Evolutionary conservation across 2,113 vertebrate genomes (phyloP).

Genomic region (Dasyurus viverrinus): DNA sequence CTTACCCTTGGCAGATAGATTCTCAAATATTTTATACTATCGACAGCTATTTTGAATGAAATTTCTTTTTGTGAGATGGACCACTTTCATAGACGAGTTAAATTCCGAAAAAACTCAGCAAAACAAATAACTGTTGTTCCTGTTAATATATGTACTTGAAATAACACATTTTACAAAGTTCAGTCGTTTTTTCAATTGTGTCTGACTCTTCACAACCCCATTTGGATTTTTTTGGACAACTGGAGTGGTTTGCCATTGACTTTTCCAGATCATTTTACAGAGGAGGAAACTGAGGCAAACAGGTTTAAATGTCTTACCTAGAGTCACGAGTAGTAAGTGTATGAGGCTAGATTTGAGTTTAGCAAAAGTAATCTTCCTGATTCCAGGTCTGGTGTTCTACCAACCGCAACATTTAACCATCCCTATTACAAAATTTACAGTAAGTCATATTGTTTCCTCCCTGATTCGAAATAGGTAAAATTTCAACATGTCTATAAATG

Average conservation of each 20-base stretch:
- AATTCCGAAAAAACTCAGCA: neutral
- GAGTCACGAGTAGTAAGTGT: neutral
- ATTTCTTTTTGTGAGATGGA: neutral
- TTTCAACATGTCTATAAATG: neutral
- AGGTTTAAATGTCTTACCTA: neutral
- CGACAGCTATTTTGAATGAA: too few relatives aligned
- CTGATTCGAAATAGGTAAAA: neutral
- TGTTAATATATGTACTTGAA: conserved; percentile 1
- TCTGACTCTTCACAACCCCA: neutral
- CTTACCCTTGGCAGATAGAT: too few relatives aligned
- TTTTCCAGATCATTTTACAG: neutral
- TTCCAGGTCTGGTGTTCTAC: neutral
- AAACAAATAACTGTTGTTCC: neutral
- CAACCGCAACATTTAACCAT: too few relatives aligned
- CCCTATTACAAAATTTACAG: conserved; percentile 19
- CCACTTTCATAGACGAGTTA: conserved; percentile 28
- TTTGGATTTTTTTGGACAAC: neutral
- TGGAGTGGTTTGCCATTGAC: neutral
- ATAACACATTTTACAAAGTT: neutral
- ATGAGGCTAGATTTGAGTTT: neutral
- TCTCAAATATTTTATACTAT: too few relatives aligned
- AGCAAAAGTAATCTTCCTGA: neutral
- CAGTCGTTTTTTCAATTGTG: neutral
- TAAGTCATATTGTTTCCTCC: neutral
- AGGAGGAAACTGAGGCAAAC: neutral